Conservation (phyloP, 1,140 invertebrate genomes). For the Lepidurus packardi region DNA sequence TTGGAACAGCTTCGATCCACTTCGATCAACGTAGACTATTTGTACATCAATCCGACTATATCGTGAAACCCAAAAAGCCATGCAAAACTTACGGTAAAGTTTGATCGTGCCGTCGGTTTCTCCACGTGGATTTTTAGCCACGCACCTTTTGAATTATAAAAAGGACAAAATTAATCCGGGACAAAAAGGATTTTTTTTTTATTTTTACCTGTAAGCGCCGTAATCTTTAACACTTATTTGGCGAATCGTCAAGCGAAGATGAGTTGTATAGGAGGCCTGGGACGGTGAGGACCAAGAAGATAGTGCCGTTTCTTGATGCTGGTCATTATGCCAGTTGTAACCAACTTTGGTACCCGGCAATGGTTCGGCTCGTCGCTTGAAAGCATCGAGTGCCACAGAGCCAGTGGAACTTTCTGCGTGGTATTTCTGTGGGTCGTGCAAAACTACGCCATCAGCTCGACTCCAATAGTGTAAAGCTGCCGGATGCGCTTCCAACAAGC, state of each 20-base stretch:
- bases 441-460: conserved; percentile 76
- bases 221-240: conserved; percentile 71
- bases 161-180: background rate
- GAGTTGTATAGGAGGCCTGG: conserved; percentile 58
- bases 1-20: background rate
- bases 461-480: conserved; percentile 89
- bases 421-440: conserved; percentile 76
- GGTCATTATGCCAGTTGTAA: background rate
- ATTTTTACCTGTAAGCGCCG: conserved; percentile 58
- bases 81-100: conserved; percentile 71
- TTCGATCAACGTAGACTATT: background rate
- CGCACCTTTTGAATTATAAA: conserved; percentile 66
- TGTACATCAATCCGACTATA: too few relatives aligned
- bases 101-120: conserved; percentile 86
- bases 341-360: conserved; percentile 3
- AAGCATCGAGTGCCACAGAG: background rate
- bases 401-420: conserved; percentile 50
- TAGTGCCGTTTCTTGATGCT: background rate
- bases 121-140: conserved; percentile 85
- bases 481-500: conserved; percentile 82
- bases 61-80: background rate
- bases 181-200: background rate
- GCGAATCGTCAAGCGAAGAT: conserved; percentile 76
- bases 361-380: conserved; percentile 24
- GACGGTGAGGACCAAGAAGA: background rate